phyloP scores from a whole-genome alignment of 2,113 vertebrate genomes.

The Pithys albifrons region DNA sequence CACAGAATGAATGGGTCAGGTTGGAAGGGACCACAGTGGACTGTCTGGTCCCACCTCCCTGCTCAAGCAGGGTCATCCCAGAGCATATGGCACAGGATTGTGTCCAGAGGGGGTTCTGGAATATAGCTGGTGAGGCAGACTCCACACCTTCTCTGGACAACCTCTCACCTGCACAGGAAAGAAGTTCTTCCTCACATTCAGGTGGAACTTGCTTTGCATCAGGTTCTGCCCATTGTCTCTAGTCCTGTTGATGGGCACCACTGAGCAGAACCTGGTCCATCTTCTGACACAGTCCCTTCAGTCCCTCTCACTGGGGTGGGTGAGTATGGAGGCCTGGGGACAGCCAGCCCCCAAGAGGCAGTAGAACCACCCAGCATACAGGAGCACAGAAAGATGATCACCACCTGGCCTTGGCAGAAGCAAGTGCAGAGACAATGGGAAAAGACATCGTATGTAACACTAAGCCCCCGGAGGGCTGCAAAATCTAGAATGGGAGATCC shows the following conservation, averaged over 20 bases:
- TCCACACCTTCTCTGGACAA: background rate
- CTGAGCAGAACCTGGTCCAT: background rate
- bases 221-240: background rate
- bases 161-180: background rate
- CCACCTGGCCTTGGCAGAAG: background rate
- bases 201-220: background rate
- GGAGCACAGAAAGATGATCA: background rate
- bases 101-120: background rate
- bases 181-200: background rate
- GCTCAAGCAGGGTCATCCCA: too few relatives aligned
- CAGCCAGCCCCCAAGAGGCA: background rate
- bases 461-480: background rate
- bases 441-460: background rate
- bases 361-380: background rate
- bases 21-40: too few relatives aligned
- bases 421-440: background rate
- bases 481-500: background rate
- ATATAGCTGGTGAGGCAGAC: background rate
- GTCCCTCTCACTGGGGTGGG: background rate
- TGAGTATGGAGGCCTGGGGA: background rate
- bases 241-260: background rate
- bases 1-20: too few relatives aligned
- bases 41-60: too few relatives aligned
- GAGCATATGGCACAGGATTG: background rate
- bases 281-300: background rate